Conservation (phyloP, 2,797 vertebrate species). For the Triplophysa yarkandensis region DNA sequence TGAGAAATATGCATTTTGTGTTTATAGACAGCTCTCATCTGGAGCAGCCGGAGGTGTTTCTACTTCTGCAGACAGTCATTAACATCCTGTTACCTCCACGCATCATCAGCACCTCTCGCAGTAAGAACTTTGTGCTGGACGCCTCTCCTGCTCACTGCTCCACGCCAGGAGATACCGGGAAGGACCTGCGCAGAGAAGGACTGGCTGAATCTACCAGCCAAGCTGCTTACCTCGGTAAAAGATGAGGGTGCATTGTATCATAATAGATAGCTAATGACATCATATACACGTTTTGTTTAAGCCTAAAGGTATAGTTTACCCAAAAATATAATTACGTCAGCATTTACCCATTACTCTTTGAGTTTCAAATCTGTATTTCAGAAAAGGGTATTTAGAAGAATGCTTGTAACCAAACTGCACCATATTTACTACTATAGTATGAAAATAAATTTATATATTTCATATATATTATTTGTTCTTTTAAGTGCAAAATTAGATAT, state of each 20-base stretch:
- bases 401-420: no score
- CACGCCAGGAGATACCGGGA: slow-evolving; percentile 91
- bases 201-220: slow-evolving; percentile 97
- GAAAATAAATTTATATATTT: no score
- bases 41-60: slow-evolving; percentile 93
- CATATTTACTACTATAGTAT: no score
- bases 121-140: slow-evolving; percentile 98
- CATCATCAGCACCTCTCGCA: slow-evolving; percentile 97
- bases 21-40: slow-evolving; percentile 92
- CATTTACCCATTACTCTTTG: no score
- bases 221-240: slow-evolving; percentile 92
- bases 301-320: no score
- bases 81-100: slow-evolving; percentile 96
- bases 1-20: slow-evolving; percentile 5
- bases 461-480: no score
- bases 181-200: slow-evolving; percentile 91
- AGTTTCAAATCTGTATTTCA: no score
- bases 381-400: no score
- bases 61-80: slow-evolving; percentile 95
- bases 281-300: no score
- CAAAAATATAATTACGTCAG: no score
- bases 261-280: no score
- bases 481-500: no score
- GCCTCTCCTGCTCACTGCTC: slow-evolving; percentile 98
- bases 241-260: not conserved